Evolutionary conservation across 2,888 invertebrate species (phyloP), one percentile per base, ranked within the genome.

Genomic region (Drosophila heteroneura): DNA sequence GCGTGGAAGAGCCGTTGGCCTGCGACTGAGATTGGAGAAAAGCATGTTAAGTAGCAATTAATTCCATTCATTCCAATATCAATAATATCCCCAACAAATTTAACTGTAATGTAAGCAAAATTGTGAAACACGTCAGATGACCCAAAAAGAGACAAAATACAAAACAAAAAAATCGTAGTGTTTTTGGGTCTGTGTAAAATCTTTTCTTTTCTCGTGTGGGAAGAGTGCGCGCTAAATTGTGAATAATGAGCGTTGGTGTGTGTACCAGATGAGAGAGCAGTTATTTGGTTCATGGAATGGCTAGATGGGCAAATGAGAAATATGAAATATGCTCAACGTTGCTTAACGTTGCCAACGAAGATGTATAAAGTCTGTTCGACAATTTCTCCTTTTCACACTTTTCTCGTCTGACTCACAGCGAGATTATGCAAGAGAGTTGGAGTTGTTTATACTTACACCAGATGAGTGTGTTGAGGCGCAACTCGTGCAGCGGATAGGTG

Each of bases 391-490:
- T 28, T 57, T 57, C 37, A 56, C 61, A 22, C 56, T 22, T 35
- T 19, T 37, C 37, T 35, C 30, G 35, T 22, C 26, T 52, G 30
- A 37, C 12, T 33, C 64, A 51, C 30, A 1, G 28, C 41, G 19
- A 5, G 5, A 10, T 44, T 58, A 58, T 32, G 22, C 16, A 58
- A 58, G 22, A 5, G 58, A 16, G 53, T 53, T n/a, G 44, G 32
- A 41, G 44, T 30, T 32, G 16, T 14, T 19, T n/a, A 53, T 87
- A 94, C 96, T 95, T 93, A 96, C 96, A 94, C 90, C 95, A 96
- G n/a, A 95, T 12, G 41, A 94, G 85, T 1, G 95, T 94, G 77
- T 93, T 92, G 74, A 94, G 64, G 72, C 93, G 83, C 74, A 94
- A 83, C 51, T 91, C 70, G 7, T 79, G 67, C 70, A 92, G 22